Conservation (phyloP, 2,888 invertebrate genomes). For the Periphyllus acericola region DNA sequence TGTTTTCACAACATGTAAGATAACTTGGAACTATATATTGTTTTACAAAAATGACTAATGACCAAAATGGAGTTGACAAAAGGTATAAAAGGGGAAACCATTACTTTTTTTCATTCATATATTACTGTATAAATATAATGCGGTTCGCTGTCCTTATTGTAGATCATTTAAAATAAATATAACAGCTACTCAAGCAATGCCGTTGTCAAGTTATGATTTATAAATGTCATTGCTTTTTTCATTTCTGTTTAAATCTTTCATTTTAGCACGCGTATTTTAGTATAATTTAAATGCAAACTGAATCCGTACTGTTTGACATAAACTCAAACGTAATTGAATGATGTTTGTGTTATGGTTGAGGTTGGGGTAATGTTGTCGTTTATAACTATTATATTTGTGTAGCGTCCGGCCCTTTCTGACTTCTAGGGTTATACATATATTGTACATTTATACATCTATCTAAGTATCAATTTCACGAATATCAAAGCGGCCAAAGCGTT, state of each 20-base stretch:
- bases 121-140: not conserved
- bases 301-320: not conserved
- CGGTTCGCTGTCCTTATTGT: not conserved
- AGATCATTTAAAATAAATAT: not conserved
- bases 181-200: not conserved
- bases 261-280: not conserved
- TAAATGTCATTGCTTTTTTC: not conserved
- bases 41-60: constrained; percentile 2
- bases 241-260: not conserved
- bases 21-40: not conserved
- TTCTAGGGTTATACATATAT: too few species aligned
- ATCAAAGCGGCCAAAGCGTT: too few species aligned
- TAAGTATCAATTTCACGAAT: too few species aligned
- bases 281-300: not conserved
- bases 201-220: not conserved
- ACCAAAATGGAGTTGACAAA: not conserved
- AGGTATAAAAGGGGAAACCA: not conserved
- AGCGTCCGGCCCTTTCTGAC: too few species aligned
- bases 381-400: too few species aligned
- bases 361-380: too few species aligned
- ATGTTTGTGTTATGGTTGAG: too few species aligned
- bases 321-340: too few species aligned
- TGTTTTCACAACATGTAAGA: not conserved
- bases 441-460: too few species aligned
- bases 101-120: not conserved